A percentile compares a stretch with the other conserved stretches of the same genome.
phyloP scores from a whole-genome alignment of 1,140 invertebrate species.

The Pogonomyrmex barbatus region DNA sequence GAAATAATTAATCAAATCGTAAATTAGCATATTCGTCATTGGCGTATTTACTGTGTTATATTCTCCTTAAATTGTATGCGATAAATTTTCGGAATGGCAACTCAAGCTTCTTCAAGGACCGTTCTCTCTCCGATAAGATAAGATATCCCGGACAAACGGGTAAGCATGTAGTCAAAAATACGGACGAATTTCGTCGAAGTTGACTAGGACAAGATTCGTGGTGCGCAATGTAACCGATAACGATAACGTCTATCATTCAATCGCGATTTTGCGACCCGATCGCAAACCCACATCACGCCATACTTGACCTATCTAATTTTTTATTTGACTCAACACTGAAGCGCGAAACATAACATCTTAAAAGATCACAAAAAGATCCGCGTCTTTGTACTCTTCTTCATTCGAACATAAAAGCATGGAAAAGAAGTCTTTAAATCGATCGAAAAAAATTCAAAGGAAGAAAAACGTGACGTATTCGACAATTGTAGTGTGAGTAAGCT shows the following conservation, averaged over 20 bases:
- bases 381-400: too few species aligned
- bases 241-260: neutral
- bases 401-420: neutral
- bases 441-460: neutral
- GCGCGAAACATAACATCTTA: neutral
- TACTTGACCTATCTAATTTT: slow-evolving; percentile 1
- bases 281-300: neutral
- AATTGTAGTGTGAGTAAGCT: neutral
- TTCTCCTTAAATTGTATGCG: neutral
- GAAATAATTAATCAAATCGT: slow-evolving; percentile 25
- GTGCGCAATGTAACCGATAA: neutral
- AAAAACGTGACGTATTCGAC: neutral
- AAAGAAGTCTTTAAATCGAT: neutral
- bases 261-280: neutral
- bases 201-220: slow-evolving; percentile 11
- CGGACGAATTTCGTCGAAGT: neutral
- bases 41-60: neutral
- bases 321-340: neutral
- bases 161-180: slow-evolving; percentile 26
- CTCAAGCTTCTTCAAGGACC: slow-evolving; percentile 9
- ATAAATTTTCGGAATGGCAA: slow-evolving; percentile 29
- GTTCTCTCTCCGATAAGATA: slow-evolving; percentile 40
- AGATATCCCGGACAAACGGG: slow-evolving; percentile 14
- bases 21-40: neutral
- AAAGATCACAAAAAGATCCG: neutral